phyloP scores from a whole-genome alignment of 2,797 vertebrate species.

The Betta splendens region DNA sequence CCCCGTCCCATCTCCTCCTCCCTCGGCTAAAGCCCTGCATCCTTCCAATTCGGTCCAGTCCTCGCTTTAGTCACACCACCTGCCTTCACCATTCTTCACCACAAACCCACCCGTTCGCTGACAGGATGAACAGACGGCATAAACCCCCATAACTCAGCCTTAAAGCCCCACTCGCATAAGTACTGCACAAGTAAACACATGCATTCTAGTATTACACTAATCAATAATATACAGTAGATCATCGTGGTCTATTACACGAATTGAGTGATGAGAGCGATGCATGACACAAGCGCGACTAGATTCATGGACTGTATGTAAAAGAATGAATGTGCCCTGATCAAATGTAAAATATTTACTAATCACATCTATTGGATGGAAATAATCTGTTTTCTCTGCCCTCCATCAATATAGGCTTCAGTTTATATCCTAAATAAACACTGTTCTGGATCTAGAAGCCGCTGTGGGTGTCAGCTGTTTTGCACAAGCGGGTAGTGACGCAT shows the following conservation, averaged over 20 bases:
- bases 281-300: not conserved
- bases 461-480: constrained; percentile 28
- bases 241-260: constrained; percentile 43
- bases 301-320: constrained; percentile 5
- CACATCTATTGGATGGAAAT: no score
- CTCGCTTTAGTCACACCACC: constrained; percentile 98
- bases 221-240: constrained; percentile 84
- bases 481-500: constrained; percentile 72
- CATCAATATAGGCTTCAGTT: no score
- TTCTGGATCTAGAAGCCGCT: not conserved
- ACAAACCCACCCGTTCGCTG: constrained; percentile 81
- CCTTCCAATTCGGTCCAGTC: constrained; percentile 87
- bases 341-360: no score
- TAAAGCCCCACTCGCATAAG: constrained; percentile 19
- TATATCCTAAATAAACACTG: no score
- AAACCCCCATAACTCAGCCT: constrained; percentile 55
- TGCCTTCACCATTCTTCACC: constrained; percentile 93
- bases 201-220: constrained; percentile 79
- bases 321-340: not conserved
- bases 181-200: constrained; percentile 56
- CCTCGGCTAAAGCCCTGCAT: constrained; percentile 65
- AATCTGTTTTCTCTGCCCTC: no score
- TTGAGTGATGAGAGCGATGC: constrained; percentile 11
- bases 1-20: constrained; percentile 77
- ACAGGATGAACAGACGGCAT: constrained; percentile 89